Base-by-base conservation (phyloP, 2,797 vertebrate genomes). In the Myioborus miniatus region DNA sequence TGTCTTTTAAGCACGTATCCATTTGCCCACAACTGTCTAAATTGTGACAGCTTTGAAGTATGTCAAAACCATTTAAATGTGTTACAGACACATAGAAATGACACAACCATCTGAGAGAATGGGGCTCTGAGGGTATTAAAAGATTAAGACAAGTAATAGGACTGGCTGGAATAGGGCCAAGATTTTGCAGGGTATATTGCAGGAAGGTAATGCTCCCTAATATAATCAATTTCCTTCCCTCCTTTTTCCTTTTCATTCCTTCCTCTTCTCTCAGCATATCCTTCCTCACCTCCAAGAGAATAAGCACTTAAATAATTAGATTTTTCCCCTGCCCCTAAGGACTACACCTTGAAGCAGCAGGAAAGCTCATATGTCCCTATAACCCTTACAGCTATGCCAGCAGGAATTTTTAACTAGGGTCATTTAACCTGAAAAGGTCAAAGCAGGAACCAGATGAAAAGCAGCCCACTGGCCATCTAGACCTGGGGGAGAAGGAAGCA, bases 371-470 rank as follows among this genome's bases (percentile, higher is more conserved):
- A 95, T 88, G 80, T 95, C 74, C 80, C 77, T 82, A 69, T 87
- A 93, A 81, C 43, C 46, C 91, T 82, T 62, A 90, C 13, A 90
- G 90, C 80, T 91, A 69, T 82, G 87, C 67, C 96, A 97, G 95
- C 90, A 86, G 95, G 91, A 90, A 76, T 75, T 95, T 90, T 96
- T 96, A 95, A 96, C 87, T 93, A 56, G 93, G 95, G 94, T 96
- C 93, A 88, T 69, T 75, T 81, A 95, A 93, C 50, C 88, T 72
- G 85, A 87, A 97, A 93, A 97, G 93, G 96, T 95, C 95, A 95
- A 89, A 95, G 86, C 24, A 89, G 70, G 77, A 93, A 87, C 23
- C 37, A 96, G 88, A 96, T 96, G 96, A 95, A 95, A 96, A 95
- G 83, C 88, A 93, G 80, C 67, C 77, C 81, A 93, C 74, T 91